phyloP scores from a whole-genome alignment of 1,140 invertebrate genomes.

The Drosophila varians region DNA sequence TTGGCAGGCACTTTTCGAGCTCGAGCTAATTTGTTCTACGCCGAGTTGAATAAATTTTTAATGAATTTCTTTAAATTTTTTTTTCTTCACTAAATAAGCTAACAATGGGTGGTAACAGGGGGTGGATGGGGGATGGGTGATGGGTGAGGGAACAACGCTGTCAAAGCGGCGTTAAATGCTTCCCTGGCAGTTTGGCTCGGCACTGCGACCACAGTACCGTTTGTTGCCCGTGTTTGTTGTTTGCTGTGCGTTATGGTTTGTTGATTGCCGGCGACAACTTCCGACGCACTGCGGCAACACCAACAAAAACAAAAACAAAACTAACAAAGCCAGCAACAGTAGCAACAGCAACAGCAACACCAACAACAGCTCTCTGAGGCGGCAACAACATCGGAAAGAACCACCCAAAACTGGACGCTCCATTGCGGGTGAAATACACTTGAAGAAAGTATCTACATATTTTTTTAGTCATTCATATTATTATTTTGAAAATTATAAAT shows the following conservation, averaged over 20 bases:
- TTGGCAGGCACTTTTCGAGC: slow-evolving; percentile 30
- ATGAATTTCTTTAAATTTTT: slow-evolving; percentile 55
- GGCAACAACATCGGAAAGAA: slow-evolving; percentile 6
- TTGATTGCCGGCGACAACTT: slow-evolving; percentile 78
- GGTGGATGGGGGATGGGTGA: too few relatives aligned
- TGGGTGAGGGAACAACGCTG: slow-evolving; percentile 1
- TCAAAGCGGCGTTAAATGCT: slow-evolving; percentile 72
- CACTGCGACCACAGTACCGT: slow-evolving; percentile 60
- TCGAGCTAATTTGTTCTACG: slow-evolving; percentile 62
- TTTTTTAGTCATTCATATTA: too few relatives aligned
- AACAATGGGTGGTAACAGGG: slow-evolving; percentile 2
- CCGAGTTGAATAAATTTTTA: slow-evolving; percentile 43
- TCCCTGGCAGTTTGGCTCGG: slow-evolving; percentile 21
- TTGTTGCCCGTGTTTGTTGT: slow-evolving; percentile 16
- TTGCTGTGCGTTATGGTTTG: slow-evolving; percentile 78
- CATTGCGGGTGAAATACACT: slow-evolving; percentile 57
- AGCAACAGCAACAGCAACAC: slow-evolving; percentile 15
- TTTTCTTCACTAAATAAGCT: slow-evolving; percentile 30
- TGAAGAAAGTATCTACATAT: too few relatives aligned
- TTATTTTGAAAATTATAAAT: too few relatives aligned
- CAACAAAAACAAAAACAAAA: neutral
- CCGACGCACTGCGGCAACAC: slow-evolving; percentile 56
- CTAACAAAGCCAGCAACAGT: slow-evolving; percentile 12
- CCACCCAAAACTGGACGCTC: slow-evolving; percentile 40
- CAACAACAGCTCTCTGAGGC: slow-evolving; percentile 20